Conservation (phyloP, 23 tunicate species). For the Pegea sp. region DNA sequence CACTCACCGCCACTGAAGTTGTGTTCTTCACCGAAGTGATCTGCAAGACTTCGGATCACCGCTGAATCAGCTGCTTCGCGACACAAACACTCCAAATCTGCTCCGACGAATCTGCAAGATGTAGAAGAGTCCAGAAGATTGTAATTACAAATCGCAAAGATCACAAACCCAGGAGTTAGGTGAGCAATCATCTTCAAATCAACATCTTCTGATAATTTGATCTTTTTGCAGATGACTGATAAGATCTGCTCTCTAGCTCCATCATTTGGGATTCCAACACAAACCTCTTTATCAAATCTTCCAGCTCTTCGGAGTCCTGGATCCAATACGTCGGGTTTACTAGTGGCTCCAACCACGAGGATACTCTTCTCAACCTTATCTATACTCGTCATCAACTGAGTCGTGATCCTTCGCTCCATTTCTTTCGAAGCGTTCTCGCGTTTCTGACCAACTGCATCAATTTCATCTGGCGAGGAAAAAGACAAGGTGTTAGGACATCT, state of each 20-base stretch:
- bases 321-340: slow-evolving; percentile 29
- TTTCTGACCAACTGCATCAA: slow-evolving; percentile 51
- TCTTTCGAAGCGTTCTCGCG: slow-evolving; percentile 65
- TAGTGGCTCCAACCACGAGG: slow-evolving; percentile 81
- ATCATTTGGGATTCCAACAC: slow-evolving; percentile 74
- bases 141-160: too few species aligned
- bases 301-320: slow-evolving; percentile 69
- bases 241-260: slow-evolving; percentile 42
- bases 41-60: slow-evolving; percentile 7
- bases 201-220: slow-evolving; percentile 41
- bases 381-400: slow-evolving; percentile 49
- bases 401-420: slow-evolving; percentile 54
- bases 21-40: neutral
- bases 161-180: slow-evolving; percentile 62
- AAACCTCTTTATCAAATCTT: slow-evolving; percentile 64
- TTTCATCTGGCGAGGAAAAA: slow-evolving; percentile 62
- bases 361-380: slow-evolving; percentile 41
- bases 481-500: too few species aligned
- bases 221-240: slow-evolving; percentile 29
- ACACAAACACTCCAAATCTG: too few species aligned
- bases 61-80: slow-evolving; percentile 34
- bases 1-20: neutral
- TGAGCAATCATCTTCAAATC: slow-evolving; percentile 36
- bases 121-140: too few species aligned
- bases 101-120: too few species aligned